Evolutionary conservation across 2,888 invertebrate species (phyloP), one percentile per base, ranked within the genome.

Genomic region (Pherbina coryleti): DNA sequence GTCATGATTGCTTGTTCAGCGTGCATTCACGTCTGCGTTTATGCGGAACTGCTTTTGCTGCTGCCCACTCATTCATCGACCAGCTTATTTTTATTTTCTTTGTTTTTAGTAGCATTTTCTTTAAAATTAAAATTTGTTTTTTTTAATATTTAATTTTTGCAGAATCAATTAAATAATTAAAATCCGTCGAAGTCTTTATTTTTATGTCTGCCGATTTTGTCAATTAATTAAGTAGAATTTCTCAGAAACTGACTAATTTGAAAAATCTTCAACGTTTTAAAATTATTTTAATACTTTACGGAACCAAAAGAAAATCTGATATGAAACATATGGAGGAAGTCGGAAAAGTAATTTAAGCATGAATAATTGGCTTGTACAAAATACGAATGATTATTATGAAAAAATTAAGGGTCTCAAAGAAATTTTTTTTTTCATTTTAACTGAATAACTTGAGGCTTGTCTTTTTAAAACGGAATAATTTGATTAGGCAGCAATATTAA

Each of bases 131-230:
- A 37, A n/a, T 28, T 37, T 37, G 37, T 34, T 66, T 5, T 34
- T 11, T 28, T 49, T 49, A 14, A 34, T 1, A n/a, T 7, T 51
- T 69, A 25, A 17, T 37, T 66, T 66, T 51, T 53, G 3, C 69
- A n/a, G 14, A 53, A 60, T 37, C 34, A 72, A 60, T 72, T 72
- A 72, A 57, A n/a, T 72, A 72, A 72, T 72, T 72, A 72, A 37
- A 72, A 4, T 11, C 34, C 37, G 22, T n/a, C 49, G 19, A 22
- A 31, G 11, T 57, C 44, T 5, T 53, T 5, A 19, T 51, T 25
- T 37, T 57, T 72, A 14, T 72, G 72, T 19, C 72, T 57, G 57
- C 34, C 19, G 25, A 57, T 57, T 57, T 72, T 11, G 22, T 57
- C 22, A 37, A 55, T 57, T 57, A 57, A 72, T 72, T 72, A 37